Conservation (phyloP, 1,140 invertebrate genomes). For the Aphelinus atriplicis region DNA sequence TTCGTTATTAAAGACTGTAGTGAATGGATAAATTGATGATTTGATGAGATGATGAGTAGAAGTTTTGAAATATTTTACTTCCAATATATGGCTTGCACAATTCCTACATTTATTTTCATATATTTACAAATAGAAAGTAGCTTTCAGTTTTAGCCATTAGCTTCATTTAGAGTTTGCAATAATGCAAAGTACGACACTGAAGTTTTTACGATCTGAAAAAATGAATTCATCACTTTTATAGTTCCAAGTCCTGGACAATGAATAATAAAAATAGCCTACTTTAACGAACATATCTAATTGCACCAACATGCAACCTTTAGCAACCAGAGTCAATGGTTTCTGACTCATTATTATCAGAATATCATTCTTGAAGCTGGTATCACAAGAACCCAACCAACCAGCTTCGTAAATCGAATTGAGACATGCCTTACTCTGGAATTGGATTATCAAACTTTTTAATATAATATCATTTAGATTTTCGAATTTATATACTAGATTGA, state of each 20-base stretch:
- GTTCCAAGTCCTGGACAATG: background rate
- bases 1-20: no score
- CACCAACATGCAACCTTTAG: slow-evolving; percentile 11
- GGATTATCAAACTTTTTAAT: no score
- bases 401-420: slow-evolving; percentile 38
- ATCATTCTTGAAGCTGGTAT: slow-evolving; percentile 28
- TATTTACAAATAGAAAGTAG: no score
- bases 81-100: no score
- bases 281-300: slow-evolving; percentile 32
- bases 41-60: no score
- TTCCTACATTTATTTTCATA: no score
- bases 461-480: no score
- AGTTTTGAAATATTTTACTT: no score
- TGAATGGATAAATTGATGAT: no score
- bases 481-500: no score
- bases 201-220: slow-evolving; percentile 22
- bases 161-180: slow-evolving; percentile 17
- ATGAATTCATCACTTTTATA: background rate
- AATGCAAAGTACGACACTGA: slow-evolving; percentile 31
- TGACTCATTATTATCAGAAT: slow-evolving; percentile 25
- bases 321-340: slow-evolving; percentile 7
- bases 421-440: slow-evolving; percentile 41
- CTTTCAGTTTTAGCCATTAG: no score
- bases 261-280: slow-evolving; percentile 6
- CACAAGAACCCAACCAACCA: slow-evolving; percentile 22